Base-by-base conservation (phyloP, 2,888 invertebrate species). In the Drosophila tripunctata region DNA sequence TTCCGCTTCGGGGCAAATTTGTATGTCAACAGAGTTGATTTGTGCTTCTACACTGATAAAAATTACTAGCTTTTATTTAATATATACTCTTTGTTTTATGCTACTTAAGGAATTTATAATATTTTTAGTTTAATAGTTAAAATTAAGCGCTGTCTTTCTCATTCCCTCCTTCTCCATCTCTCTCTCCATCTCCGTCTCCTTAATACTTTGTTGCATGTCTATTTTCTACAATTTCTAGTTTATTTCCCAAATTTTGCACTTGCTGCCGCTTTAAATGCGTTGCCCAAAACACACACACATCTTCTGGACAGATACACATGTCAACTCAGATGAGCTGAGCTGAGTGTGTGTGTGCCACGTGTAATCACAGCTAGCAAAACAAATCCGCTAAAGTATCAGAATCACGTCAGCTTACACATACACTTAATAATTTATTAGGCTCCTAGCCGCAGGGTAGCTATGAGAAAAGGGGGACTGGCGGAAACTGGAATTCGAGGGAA, bases 371-470 rank as follows among this genome's bases (percentile, higher is more conserved):
- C 12, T n/a, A 65, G 56, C 65, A 31, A 54, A 65, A 54, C 52
- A 69, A 67, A 75, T 62, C 69, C 60, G 57, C 51, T 66, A 70
- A 51, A 70, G 67, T 67, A 81, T 78, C 74, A 44, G 73, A 71
- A 66, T 81, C 75, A 73, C 67, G 67, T 74, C 79, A 73, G 73
- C 78, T 81, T 67, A 77, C 64, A 70, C 50, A 57, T 50, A 48
- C 60, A 65, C 61, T 80, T 73, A 73, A 84, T 82, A 87, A 82
- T 80, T 87, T 66, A 78, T 65, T 67, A 62, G 66, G 54, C 55
- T 65, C 51, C 44, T 24, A 38, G 56, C 40, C 56, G 60, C 64
- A 67, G 36, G 15, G 35, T 14, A 27, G 10, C 27, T 3, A 15
- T 14, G 7, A 5, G 27, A 27, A 27, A 27, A 31, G 4, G 27